These are phyloP conservation scores for Crossoptilon crossoptilon DNA, from an alignment of 2,797 vertebrate species.

Conservation along the genomic window DNA sequence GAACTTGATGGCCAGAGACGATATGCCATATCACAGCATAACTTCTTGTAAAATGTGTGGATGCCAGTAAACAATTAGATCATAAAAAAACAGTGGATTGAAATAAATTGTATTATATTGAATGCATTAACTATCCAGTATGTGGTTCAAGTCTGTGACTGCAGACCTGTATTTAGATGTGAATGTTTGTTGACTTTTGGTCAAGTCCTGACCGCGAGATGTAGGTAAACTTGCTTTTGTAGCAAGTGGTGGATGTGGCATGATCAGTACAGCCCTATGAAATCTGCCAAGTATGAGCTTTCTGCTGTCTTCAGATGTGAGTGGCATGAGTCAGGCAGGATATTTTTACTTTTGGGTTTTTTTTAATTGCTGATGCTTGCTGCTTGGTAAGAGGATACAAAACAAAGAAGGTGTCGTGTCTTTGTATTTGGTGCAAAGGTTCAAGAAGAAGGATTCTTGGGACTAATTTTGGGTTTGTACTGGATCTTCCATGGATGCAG, in stretches of 20 bases:
- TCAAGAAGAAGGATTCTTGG: not conserved
- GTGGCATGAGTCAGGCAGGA: not conserved
- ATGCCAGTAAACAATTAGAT: not conserved
- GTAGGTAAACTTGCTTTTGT: not conserved
- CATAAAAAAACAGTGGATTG: not conserved
- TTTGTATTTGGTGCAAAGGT: not conserved
- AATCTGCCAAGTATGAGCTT: not conserved
- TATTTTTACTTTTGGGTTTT: not conserved
- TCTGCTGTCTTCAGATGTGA: fast-evolving
- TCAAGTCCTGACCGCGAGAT: not conserved
- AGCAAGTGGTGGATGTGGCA: not conserved
- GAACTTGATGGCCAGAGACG: not conserved
- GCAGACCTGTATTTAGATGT: fast-evolving
- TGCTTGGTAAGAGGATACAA: not conserved
- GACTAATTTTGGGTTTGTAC: not conserved
- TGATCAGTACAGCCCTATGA: not conserved
- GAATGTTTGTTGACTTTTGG: not conserved
- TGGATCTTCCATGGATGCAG: not conserved
- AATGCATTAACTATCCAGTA: fast-evolving
- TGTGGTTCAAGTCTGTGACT: not conserved
- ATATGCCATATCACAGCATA: fast-evolving
- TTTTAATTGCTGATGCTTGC: not conserved
- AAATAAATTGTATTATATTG: not conserved
- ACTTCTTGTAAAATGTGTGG: not conserved
- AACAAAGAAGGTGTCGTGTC: not conserved